These are phyloP conservation scores for Catharus ustulatus DNA, from an alignment of 2,797 vertebrate genomes.

Conservation along the genomic window DNA sequence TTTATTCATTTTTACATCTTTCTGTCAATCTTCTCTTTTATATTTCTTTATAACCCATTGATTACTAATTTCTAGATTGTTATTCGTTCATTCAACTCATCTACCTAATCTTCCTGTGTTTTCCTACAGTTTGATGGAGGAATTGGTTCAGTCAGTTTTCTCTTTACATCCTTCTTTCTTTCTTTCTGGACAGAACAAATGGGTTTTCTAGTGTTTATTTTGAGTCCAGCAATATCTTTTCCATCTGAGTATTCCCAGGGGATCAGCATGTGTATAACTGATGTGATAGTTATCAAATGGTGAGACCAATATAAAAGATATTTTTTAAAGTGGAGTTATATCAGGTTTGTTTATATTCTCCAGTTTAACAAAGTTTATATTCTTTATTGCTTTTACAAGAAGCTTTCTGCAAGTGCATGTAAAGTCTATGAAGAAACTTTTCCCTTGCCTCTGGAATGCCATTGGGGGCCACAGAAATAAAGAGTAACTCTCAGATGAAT, in stretches of 20 bases:
- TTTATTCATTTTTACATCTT: neutral
- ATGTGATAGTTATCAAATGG: neutral
- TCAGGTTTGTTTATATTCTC: neutral
- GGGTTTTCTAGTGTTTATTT: neutral
- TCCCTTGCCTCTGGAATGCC: neutral
- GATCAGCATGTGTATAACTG: neutral
- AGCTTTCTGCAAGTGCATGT: neutral
- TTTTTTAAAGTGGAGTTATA: neutral
- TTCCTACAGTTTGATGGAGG: neutral
- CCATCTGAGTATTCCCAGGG: neutral
- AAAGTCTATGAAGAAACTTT: neutral
- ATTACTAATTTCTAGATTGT: neutral
- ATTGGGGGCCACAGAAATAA: neutral
- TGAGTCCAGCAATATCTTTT: neutral
- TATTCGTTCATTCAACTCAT: neutral
- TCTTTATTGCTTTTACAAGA: slow-evolving; percentile 19
- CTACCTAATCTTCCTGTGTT: neutral
- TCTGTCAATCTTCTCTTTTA: neutral
- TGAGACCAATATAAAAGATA: neutral
- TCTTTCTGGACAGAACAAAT: neutral
- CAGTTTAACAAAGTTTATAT: neutral
- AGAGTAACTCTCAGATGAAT: neutral
- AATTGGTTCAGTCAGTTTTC: neutral
- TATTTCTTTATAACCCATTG: neutral
- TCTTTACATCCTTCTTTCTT: neutral